These are phyloP conservation scores for Palaemon carinicauda DNA, from an alignment of 1,140 invertebrate genomes.

Conservation along the genomic window DNA sequence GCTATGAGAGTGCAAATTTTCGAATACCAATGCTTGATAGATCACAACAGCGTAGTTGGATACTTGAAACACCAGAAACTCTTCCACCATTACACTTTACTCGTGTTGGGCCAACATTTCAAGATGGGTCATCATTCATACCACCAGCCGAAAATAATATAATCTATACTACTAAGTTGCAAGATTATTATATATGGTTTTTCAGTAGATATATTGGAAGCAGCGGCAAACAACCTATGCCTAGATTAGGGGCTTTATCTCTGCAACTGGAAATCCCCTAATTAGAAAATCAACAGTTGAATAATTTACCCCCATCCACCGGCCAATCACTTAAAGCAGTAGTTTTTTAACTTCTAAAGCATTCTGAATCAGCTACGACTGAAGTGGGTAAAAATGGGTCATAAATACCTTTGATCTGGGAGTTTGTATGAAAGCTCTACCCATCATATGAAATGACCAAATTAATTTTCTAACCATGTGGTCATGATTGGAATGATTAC, in stretches of 20 bases:
- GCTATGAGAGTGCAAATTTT: too few species aligned
- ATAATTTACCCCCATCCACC: conserved; percentile 9
- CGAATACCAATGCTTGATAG: too few species aligned
- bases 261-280: background rate
- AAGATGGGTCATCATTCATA: background rate
- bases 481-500: background rate
- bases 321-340: conserved; percentile 2
- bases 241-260: conserved; percentile 7
- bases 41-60: background rate
- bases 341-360: background rate
- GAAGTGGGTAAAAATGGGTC: background rate
- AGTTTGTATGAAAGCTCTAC: background rate
- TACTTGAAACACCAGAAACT: background rate
- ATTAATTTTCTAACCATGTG: background rate
- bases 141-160: background rate
- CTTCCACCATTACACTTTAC: background rate
- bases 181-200: background rate
- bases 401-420: background rate
- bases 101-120: background rate
- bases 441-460: background rate
- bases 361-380: background rate
- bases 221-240: background rate
- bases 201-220: background rate
- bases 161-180: background rate
- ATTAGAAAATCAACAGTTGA: conserved; percentile 14